These are phyloP conservation scores for Hylia prasina DNA, from an alignment of 2,113 vertebrate genomes.

Conservation along the genomic window DNA sequence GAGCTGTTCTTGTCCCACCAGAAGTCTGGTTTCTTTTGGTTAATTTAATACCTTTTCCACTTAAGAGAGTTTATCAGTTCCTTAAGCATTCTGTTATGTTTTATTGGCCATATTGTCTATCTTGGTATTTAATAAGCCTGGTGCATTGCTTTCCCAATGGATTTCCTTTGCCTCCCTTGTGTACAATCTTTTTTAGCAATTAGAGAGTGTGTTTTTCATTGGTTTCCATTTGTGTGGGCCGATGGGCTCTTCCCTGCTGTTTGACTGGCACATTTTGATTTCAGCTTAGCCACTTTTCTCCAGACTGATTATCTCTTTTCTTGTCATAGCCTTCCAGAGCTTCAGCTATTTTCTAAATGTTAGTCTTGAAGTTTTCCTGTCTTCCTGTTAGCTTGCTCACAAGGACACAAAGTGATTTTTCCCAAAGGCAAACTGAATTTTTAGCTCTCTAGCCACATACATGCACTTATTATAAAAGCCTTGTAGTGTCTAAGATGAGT, in stretches of 20 bases:
- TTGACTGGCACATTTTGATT: background rate
- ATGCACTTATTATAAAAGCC: background rate
- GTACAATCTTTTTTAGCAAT: background rate
- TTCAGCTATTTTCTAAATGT: background rate
- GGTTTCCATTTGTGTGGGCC: background rate
- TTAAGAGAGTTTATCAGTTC: conserved; percentile 30
- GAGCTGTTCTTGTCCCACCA: background rate
- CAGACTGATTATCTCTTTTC: background rate
- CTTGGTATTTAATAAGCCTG: conserved; percentile 23
- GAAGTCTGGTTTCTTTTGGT: background rate
- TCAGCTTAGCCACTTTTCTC: background rate
- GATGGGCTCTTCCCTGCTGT: background rate
- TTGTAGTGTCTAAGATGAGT: background rate
- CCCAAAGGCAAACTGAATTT: background rate
- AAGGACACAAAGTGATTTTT: background rate
- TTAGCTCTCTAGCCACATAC: background rate
- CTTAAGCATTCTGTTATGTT: conserved; percentile 21
- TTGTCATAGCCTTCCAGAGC: background rate
- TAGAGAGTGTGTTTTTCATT: background rate
- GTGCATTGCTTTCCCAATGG: background rate
- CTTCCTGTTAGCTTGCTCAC: background rate
- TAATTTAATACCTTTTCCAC: conserved; percentile 32
- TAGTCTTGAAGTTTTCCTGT: background rate
- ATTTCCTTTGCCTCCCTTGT: background rate
- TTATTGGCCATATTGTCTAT: conserved; percentile 33